Base-by-base conservation (phyloP, 2,888 invertebrate species). In the Nemoura dubitans region DNA sequence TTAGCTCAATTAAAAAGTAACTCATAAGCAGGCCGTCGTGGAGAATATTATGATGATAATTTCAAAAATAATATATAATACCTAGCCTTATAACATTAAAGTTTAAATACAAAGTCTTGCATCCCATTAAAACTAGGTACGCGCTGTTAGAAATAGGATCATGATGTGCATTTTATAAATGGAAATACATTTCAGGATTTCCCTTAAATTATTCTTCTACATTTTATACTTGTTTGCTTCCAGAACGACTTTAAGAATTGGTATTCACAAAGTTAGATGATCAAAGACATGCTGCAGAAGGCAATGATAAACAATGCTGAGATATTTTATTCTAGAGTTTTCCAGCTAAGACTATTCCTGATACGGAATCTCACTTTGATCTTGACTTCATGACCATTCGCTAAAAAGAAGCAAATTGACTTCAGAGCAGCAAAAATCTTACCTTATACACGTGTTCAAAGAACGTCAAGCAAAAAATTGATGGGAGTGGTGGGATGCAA, bases 1-100 rank as follows among this genome's bases (percentile, higher is more conserved):
- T 28, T 78, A 27, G n/a, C 78, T 26, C 78, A 78, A 78, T 78
- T 78, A 78, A 28, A 27, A 28, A 78, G 78, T 78, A 78, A 6
- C 78, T 78, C 26, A 78, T 78, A 78, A 78, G 78, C 78, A 27
- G 78, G 26, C 78, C 7, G 26, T 78, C 25, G 27, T 26, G 78
- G 7, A 78, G 25, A 21, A 27, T 82, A 78, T 78, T 1, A 25
- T 25, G 16, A 28, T n/a, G 28, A n/a, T 78, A 78, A 14, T 28
- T 29, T 78, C 26, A 78, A 78, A 29, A 78, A 78, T 78, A 29
- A 28, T 27, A 28, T 27, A 28, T 27, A 27, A 77, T 78, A 25
- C 78, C 27, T 25, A 3, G n/a, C 10, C 28, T 14, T 78, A 28
- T 78, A 26, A 78, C n/a, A 78, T 78, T 78, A 59, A 59, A 59